These are phyloP conservation scores for Drosophila multiciliata DNA, from an alignment of 2,888 invertebrate species.

Conservation along the genomic window DNA sequence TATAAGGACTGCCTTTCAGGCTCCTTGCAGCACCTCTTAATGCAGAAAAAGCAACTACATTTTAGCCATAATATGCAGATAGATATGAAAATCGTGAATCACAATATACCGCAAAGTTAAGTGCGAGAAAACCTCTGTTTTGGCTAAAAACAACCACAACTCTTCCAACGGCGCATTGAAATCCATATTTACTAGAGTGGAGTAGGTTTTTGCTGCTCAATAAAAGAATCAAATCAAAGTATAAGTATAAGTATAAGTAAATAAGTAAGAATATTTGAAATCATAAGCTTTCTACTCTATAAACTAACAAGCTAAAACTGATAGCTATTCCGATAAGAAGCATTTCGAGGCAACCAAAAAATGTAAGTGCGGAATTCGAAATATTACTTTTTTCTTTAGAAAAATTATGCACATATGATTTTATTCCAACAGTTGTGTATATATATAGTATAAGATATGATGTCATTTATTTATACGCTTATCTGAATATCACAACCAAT, in stretches of 20 bases:
- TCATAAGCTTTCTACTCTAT: background rate
- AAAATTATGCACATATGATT: too few species aligned
- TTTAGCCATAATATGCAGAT: background rate
- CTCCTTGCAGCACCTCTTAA: background rate
- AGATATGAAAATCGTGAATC: background rate
- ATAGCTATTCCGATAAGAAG: background rate
- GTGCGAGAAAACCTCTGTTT: background rate
- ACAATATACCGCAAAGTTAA: background rate
- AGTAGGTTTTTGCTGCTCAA: background rate
- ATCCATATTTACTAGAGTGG: conserved; percentile 9
- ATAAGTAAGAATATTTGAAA: background rate
- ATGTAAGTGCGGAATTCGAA: too few species aligned
- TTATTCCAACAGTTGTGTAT: too few species aligned
- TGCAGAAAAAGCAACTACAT: conserved; percentile 15
- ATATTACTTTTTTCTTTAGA: too few species aligned
- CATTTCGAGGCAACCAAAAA: background rate
- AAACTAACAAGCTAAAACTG: background rate
- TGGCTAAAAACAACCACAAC: background rate
- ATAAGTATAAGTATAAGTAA: too few species aligned
- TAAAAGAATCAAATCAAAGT: conserved; percentile 13
- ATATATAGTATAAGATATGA: too few species aligned
- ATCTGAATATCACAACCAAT: too few species aligned
- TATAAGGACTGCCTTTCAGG: conserved; percentile 3
- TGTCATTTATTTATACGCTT: too few species aligned
- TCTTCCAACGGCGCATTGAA: background rate